Evolutionary conservation across 2,797 vertebrate genomes (phyloP), one percentile per base, ranked within the genome.

Genomic region (Sebastes taczanowskii): DNA sequence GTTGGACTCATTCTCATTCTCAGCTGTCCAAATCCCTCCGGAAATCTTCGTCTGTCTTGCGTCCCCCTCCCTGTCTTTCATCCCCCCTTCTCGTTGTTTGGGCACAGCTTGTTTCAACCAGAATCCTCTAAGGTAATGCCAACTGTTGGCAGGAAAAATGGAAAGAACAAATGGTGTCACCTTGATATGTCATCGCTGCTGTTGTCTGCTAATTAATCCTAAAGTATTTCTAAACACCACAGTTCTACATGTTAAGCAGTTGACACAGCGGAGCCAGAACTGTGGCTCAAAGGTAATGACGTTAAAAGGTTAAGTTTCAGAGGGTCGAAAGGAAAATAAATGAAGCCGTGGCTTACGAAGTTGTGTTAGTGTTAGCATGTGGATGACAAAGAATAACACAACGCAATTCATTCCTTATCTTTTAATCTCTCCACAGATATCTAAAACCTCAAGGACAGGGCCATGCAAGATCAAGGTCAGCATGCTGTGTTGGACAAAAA

Each of bases 151-250:
- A 6, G 2, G 23, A 53, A 25, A 34, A 7, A 18, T 77, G 63
- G 71, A 83, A 86, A 82, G 22, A 74, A 80, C 72, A 81, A 71
- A 74, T 68, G 66, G 29, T 77, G 68, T 88, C 77, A 77, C 76
- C 59, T 77, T 80, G 66, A 80, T 75, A 62, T 73, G n/a, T 53
- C 70, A 16, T 64, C 58, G 63, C 58, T 64, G 71, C 22, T 52
- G 27, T 18, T 65, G 23, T 75, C 62, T 70, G 64, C 23, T 34
- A 61, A 63, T 83, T 49, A 69, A 53, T 74, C 42, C 23, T 42
- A 4, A 73, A 81, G 62, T 60, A 67, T 82, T 73, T 77, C 20
- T 38, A 63, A 83, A 74, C 56, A 73, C 4, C 14, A 18, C 20
- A 61, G 55, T 7, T 18, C 63, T 68, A 9, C 18, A 23, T 72